Conservation (phyloP, 2,888 invertebrate genomes). For the Anoncus sp. region DNA sequence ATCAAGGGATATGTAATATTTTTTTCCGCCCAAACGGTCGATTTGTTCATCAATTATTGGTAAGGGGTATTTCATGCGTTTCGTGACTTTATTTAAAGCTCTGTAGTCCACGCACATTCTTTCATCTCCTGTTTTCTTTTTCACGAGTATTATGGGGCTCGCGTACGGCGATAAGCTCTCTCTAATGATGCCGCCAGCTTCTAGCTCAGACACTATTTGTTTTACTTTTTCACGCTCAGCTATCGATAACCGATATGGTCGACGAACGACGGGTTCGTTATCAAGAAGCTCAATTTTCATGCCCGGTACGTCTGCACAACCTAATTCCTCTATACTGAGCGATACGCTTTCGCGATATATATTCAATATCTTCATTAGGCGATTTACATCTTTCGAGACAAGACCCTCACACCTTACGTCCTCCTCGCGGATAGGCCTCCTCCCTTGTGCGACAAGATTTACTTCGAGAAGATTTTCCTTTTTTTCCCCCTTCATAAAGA, state of each 20-base stretch:
- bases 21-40: constrained; percentile 70
- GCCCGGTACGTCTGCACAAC: constrained; percentile 12
- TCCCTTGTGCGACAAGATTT: background rate
- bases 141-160: constrained; percentile 63
- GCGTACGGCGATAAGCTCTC: constrained; percentile 58
- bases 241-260: constrained; percentile 49
- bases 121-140: constrained; percentile 65
- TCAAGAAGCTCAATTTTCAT: constrained; percentile 48
- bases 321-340: constrained; percentile 3
- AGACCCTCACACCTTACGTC: constrained; percentile 30
- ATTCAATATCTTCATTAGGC: constrained; percentile 32
- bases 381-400: background rate
- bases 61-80: constrained; percentile 75
- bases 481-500: background rate
- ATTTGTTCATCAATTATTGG: constrained; percentile 78
- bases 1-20: constrained; percentile 73
- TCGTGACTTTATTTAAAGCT: constrained; percentile 71
- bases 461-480: constrained; percentile 1
- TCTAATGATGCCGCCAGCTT: constrained; percentile 39
- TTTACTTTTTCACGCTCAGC: constrained; percentile 47
- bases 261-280: constrained; percentile 20
- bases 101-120: constrained; percentile 70
- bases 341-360: constrained; percentile 6
- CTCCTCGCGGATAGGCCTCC: background rate
- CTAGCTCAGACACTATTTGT: constrained; percentile 41